These are phyloP conservation scores for Drosophila obscura DNA, from an alignment of 1,140 invertebrate genomes.

Conservation along the genomic window DNA sequence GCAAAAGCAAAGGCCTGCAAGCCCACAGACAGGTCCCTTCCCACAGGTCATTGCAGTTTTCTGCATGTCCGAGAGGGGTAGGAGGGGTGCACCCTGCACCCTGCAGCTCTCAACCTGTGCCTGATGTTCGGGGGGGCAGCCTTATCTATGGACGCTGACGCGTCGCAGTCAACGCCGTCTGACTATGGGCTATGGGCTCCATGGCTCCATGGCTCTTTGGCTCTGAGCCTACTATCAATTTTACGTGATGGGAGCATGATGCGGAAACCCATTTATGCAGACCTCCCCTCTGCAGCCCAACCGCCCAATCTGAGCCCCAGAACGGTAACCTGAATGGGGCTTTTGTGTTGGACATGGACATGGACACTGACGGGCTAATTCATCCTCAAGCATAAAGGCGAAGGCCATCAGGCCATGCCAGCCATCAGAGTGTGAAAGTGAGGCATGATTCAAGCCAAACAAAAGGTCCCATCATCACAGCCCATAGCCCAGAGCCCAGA, in stretches of 20 bases:
- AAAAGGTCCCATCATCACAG: no score
- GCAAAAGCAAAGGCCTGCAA: no score
- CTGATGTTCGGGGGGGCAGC: neutral
- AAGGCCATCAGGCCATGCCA: slow-evolving; percentile 1
- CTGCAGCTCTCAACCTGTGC: no score
- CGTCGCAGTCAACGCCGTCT: slow-evolving; percentile 51
- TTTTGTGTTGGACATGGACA: slow-evolving; percentile 55
- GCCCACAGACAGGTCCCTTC: neutral
- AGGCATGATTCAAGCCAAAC: slow-evolving; percentile 18
- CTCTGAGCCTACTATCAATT: slow-evolving; percentile 64
- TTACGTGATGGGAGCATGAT: slow-evolving; percentile 51
- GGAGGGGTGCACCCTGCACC: neutral
- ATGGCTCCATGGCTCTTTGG: no score
- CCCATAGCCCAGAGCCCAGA: no score
- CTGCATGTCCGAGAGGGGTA: slow-evolving; percentile 2
- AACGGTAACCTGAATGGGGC: slow-evolving; percentile 43
- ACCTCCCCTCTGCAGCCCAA: no score
- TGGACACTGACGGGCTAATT: slow-evolving; percentile 74
- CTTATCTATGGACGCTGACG: slow-evolving; percentile 60
- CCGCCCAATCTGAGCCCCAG: no score
- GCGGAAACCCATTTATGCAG: slow-evolving; percentile 30
- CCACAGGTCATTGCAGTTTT: slow-evolving; percentile 28
- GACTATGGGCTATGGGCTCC: no score
- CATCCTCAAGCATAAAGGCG: slow-evolving; percentile 46
- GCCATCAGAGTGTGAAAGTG: slow-evolving; percentile 21